Base-by-base conservation (phyloP, 2,113 vertebrate genomes). In the Centropus bengalensis region DNA sequence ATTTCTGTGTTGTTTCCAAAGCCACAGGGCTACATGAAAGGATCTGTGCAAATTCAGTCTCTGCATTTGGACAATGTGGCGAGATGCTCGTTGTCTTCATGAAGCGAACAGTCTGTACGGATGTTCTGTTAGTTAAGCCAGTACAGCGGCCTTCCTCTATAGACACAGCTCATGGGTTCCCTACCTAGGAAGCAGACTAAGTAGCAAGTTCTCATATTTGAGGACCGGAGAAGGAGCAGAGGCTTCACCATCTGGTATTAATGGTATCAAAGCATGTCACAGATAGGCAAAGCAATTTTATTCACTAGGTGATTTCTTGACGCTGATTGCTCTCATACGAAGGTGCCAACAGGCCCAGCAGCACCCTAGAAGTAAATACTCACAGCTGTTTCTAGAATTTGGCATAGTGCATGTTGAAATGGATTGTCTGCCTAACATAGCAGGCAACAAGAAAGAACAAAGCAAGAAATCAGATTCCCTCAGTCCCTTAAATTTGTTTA, bases 201-300 rank as follows among this genome's bases (percentile, higher is more conserved):
- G 24, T 22, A 82, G 55, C 4, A 64, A 75, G 56, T 58, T 42
- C 62, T 59, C 10, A 4, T 78, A 28, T 64, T 59, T 30, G 42
- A 38, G 27, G 67, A 67, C 23, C 55, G 11, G 6, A 74, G 63
- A 40, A 70, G 49, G 28, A 82, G 33, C 71, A 92, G 62, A 82
- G 47, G 59, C 59, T 95, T 88, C 68, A 83, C 40, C 85, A 86
- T 83, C 76, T 95, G 56, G 24, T 86, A 85, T 68, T 90, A 93
- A 88, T 83, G 85, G 68, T 66, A 94, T 51, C 55, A 90, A 89
- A 80, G 70, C 30, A 52, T 49, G 67, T 83, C 55, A 63, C 42
- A 86, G 49, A 64, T 85, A 62, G 12, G n/a, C 63, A 88, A 73
- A 88, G 21, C 5, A 33, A 87, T 71, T 47, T 27, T 32, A 70